A percentile compares a stretch with the other conserved stretches of the same genome.
Conservation (phyloP, 1,140 invertebrate genomes). For the Myzus persicae region DNA sequence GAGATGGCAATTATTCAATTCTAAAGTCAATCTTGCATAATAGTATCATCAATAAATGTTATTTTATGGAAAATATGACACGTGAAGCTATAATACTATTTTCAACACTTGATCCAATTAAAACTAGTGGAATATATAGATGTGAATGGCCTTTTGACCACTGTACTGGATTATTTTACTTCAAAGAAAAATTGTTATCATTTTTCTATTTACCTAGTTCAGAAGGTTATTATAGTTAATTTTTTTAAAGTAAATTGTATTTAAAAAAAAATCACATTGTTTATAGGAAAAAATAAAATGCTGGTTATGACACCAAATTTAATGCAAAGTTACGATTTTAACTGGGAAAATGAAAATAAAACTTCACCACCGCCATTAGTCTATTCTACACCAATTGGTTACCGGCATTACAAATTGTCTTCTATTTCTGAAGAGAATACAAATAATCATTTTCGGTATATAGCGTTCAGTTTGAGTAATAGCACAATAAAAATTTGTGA, state of each 20-base stretch:
- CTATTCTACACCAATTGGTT: neutral
- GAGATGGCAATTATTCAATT: neutral
- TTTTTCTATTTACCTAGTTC: neutral
- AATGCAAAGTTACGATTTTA: neutral
- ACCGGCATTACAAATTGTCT: neutral
- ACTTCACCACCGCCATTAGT: neutral
- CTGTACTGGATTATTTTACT: slow-evolving; percentile 16
- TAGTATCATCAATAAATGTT: neutral
- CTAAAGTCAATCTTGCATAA: neutral
- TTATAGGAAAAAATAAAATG: slow-evolving; percentile 22
- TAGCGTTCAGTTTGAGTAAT: slow-evolving; percentile 46
- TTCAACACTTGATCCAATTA: neutral
- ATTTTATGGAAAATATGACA: slow-evolving; percentile 17
- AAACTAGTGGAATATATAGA: neutral
- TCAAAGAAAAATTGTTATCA: slow-evolving; percentile 42
- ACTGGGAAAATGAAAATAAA: neutral
- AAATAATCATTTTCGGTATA: neutral
- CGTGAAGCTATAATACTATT: neutral
- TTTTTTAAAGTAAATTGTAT: neutral
- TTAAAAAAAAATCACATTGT: neutral
- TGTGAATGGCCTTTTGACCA: slow-evolving; percentile 32
- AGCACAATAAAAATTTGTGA: slow-evolving; percentile 41
- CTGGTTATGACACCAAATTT: slow-evolving; percentile 26
- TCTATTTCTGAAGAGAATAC: slow-evolving; percentile 20
- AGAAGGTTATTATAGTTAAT: slow-evolving; percentile 31